Evolutionary conservation across 2,113 vertebrate genomes (phyloP).

Genomic region (Periophthalmus modestus): DNA sequence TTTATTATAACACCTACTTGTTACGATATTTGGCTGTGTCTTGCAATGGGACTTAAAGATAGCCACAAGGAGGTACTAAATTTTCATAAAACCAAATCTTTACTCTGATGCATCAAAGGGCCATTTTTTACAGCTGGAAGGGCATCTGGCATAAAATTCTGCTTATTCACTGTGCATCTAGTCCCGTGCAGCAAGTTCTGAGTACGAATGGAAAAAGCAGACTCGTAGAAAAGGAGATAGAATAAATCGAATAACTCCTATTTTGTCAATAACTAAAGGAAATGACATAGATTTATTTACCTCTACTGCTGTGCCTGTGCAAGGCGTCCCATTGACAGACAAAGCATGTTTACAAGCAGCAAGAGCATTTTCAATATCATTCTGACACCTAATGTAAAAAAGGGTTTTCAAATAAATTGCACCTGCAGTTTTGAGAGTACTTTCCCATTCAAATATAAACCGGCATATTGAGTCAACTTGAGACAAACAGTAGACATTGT

Average conservation of each 20-base stretch:
- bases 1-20: background rate
- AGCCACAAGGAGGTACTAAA: no score
- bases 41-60: no score
- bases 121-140: background rate
- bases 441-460: background rate
- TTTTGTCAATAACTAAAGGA: background rate
- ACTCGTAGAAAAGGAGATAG: background rate
- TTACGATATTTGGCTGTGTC: no score
- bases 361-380: constrained; percentile 1
- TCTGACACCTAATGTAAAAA: background rate
- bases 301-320: background rate
- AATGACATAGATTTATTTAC: background rate
- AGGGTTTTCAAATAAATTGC: background rate
- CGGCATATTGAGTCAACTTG: background rate
- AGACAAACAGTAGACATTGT: no score
- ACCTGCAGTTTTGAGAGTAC: background rate
- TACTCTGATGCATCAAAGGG: no score
- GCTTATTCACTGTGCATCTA: background rate
- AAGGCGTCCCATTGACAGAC: background rate
- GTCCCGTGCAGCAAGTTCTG: background rate
- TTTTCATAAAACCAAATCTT: no score
- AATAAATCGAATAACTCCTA: background rate
- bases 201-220: background rate
- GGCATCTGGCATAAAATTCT: background rate
- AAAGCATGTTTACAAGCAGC: background rate